Base-by-base conservation (phyloP, 2,113 vertebrate species). In the Macquaria australasica region DNA sequence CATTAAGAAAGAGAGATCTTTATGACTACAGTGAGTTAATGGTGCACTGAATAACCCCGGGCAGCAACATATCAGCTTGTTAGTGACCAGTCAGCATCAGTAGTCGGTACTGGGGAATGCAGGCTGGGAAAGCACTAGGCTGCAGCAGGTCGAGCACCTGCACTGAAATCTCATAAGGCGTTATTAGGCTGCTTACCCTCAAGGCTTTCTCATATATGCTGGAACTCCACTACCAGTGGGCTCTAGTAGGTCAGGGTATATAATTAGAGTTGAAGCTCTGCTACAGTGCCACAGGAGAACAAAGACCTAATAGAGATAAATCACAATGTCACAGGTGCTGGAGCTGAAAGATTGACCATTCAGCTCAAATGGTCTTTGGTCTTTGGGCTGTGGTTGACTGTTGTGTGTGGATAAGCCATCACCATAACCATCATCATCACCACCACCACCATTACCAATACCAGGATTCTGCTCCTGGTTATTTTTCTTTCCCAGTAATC, bases 231-330 rank as follows among this genome's bases (percentile, higher is more conserved):
- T 8, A 37, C 8, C 50, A 2, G 21, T 28, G 63, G 7, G 11
- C 21, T 50, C 20, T 58, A n/a, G 0, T 53, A 34, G 79, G 62
- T 85, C 62, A 77, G 73, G 28, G 15, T 50, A 1, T 48, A 53
- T 53, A 72, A 88, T 86, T 83, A 60, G 41, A 81, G 53, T 2
- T 70, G 55, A 79, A 73, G 66, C 64, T 82, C 2, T 14, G 81
- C 34, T 12, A n/a, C 34, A 23, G 55, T 56, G 69, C 69, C 84
- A 67, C 4, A 43, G 34, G 31, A 73, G 14, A 81, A 31, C 0
- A 8, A 75, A 50, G 16, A 15, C 7, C 62, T 87, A 60, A 86
- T 72, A 31, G 71, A 87, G 66, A 92, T 85, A 79, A 83, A 88
- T 87, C 67, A 48, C n/a, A 43, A 23, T 25, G 21, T 81, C 74